A percentile compares a stretch with the other conserved stretches of the same genome.
Conservation (phyloP, 1,140 invertebrate genomes). For the Aphis craccivora region DNA sequence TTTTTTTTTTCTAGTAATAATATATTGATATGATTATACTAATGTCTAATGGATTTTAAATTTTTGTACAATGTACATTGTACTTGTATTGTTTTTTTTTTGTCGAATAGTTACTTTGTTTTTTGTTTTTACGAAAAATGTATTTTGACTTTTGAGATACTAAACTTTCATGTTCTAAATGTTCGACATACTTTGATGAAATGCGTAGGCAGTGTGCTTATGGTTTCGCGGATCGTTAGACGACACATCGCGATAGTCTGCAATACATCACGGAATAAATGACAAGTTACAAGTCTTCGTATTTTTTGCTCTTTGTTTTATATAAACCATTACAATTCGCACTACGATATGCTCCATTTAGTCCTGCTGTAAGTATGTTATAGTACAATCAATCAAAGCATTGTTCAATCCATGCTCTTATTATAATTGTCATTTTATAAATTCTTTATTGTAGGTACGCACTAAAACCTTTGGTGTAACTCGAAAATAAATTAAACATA, state of each 20-base stretch:
- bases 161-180: neutral
- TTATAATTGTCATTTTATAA: neutral
- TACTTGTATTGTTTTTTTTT: neutral
- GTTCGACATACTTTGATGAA: neutral
- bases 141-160: neutral
- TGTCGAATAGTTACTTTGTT: neutral
- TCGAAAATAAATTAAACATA: neutral
- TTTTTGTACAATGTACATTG: neutral
- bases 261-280: conserved; percentile 27
- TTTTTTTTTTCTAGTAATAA: too few relatives aligned
- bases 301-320: neutral
- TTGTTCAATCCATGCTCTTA: neutral
- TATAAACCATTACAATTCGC: conserved; percentile 24
- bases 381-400: neutral
- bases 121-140: neutral
- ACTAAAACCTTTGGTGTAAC: neutral
- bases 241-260: neutral
- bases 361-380: neutral
- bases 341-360: neutral
- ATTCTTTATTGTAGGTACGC: neutral
- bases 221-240: conserved; percentile 29
- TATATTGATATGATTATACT: too few relatives aligned
- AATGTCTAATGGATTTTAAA: neutral
- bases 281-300: conserved; percentile 18
- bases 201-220: neutral